Evolutionary conservation across 2,113 vertebrate species (phyloP).

Genomic region (Gymnogyps californianus): DNA sequence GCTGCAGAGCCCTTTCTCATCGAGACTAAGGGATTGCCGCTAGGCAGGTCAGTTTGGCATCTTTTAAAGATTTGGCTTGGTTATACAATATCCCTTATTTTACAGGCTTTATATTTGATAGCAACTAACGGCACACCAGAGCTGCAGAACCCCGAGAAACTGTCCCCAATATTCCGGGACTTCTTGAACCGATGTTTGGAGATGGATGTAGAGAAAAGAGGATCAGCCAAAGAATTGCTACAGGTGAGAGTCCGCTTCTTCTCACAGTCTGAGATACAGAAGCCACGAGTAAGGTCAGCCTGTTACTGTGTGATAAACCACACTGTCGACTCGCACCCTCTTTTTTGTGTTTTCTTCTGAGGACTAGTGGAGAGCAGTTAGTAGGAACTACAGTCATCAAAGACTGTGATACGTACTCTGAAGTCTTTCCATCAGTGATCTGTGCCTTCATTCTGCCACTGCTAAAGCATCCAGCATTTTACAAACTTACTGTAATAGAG

Average conservation of each 20-base stretch:
- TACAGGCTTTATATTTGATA: slow-evolving; percentile 94
- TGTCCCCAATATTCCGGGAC: slow-evolving; percentile 94
- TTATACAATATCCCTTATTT: not conserved
- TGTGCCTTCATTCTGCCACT: not conserved
- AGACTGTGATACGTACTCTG: not conserved
- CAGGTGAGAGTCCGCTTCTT: slow-evolving; percentile 74
- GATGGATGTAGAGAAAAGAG: slow-evolving; percentile 98
- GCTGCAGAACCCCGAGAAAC: slow-evolving; percentile 96
- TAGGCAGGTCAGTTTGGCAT: not conserved
- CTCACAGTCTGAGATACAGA: not conserved
- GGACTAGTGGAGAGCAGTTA: not conserved
- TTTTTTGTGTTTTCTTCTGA: not conserved
- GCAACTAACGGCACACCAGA: slow-evolving; percentile 98
- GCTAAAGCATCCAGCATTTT: not conserved
- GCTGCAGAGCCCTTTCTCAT: not conserved
- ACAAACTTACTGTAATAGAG: not conserved
- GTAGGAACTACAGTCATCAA: not conserved
- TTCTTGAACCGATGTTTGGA: slow-evolving; percentile 96
- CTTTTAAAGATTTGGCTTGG: not conserved
- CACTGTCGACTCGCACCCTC: fast-evolving
- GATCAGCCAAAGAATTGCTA: slow-evolving; percentile 93
- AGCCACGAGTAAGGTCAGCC: not conserved
- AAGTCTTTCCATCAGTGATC: not conserved
- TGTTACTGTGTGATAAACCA: not conserved
- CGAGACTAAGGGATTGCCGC: not conserved